These are phyloP conservation scores for Augochlora pura DNA, from an alignment of 1,140 invertebrate genomes.

Conservation along the genomic window DNA sequence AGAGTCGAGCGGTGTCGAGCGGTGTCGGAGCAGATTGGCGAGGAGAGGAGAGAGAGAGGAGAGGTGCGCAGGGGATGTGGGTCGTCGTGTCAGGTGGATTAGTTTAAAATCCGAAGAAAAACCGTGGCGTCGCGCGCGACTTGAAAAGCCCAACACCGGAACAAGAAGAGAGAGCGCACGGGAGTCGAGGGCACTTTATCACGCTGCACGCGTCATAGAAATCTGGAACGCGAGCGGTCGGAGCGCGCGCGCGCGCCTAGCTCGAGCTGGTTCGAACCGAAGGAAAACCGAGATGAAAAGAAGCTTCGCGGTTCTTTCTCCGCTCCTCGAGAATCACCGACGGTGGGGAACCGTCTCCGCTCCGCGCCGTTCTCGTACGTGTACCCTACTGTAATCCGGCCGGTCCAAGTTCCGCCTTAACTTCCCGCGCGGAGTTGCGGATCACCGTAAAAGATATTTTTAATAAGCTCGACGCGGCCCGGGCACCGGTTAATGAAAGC, in stretches of 20 bases:
- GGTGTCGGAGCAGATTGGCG: too few species aligned
- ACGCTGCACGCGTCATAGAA: constrained; percentile 42
- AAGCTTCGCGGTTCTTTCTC: constrained; percentile 28
- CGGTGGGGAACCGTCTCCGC: not conserved
- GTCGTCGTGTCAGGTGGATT: constrained; percentile 35
- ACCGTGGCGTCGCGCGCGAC: constrained; percentile 27
- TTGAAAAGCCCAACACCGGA: constrained; percentile 13
- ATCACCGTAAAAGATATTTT: not conserved
- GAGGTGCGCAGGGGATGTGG: not conserved
- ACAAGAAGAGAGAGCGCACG: constrained; percentile 28
- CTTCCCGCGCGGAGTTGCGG: not conserved
- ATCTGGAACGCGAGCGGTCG: constrained; percentile 34
- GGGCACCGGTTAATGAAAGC: not conserved
- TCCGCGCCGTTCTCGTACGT: too few species aligned
- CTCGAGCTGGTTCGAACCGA: not conserved
- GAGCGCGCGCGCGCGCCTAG: too few species aligned
- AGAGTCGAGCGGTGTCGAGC: too few species aligned
- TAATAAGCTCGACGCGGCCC: not conserved
- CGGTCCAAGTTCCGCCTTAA: not conserved
- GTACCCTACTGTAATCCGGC: not conserved
- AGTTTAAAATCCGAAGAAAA: constrained; percentile 36
- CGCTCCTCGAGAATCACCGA: not conserved
- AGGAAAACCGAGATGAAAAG: constrained; percentile 8
- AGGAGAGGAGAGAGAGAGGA: too few species aligned
- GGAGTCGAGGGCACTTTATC: constrained; percentile 43